These are phyloP conservation scores for Arvicanthis niloticus DNA, from an alignment of 2,113 vertebrate species.

Conservation along the genomic window DNA sequence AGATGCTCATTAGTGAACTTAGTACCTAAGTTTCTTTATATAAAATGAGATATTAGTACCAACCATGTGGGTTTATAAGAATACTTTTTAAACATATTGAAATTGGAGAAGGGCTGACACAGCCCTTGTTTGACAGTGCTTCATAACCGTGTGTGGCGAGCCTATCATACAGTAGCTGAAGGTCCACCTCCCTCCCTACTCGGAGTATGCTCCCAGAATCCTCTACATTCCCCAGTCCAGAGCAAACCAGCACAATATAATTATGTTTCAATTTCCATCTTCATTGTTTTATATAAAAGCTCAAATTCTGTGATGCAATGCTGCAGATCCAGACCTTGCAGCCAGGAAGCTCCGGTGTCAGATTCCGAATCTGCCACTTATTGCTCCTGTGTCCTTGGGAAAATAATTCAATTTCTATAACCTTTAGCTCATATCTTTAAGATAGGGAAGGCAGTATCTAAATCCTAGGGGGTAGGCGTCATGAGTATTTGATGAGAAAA, in stretches of 20 bases:
- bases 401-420: conserved; percentile 28
- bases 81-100: neutral
- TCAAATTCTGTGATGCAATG: neutral
- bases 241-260: neutral
- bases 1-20: neutral
- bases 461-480: neutral
- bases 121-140: neutral
- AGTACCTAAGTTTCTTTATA: neutral
- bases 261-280: neutral
- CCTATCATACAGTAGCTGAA: neutral
- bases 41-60: neutral
- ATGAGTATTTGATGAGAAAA: neutral
- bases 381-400: neutral
- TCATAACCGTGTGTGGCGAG: accelerated
- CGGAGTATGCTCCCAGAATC: neutral
- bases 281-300: neutral
- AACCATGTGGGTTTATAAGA: neutral
- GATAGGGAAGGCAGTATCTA: neutral
- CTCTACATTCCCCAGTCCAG: neutral
- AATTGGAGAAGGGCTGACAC: neutral
- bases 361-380: neutral
- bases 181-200: neutral
- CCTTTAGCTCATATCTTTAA: neutral
- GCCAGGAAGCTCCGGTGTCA: neutral
- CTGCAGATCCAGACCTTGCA: conserved; percentile 6